Base-by-base conservation (phyloP, 1,140 invertebrate genomes). In the Paracyclopina nana region DNA sequence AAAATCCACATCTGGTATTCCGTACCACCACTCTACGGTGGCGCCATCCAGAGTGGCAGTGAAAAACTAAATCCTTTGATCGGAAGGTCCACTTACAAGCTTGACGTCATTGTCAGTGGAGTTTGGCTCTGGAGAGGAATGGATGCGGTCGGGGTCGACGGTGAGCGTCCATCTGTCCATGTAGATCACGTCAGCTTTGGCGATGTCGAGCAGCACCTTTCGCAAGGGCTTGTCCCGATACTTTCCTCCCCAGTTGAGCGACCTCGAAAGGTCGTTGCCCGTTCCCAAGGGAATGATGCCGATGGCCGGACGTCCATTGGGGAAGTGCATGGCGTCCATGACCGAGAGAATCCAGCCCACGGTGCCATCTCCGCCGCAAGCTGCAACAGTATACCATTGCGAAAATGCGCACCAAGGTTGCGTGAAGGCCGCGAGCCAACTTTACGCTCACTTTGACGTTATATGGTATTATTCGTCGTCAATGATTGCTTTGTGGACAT, bases 311-410 rank as follows among this genome's bases (percentile, higher is more conserved):
- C 29, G 11, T 12, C 12, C 29, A 5, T 12, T 24, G 24, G 45
- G 28, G 30, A 26, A 46, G 1, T 44, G 20, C 9, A 52, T 44
- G 11, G 5, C 18, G 22, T 52, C 50, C 25, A 52, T 27, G n/a
- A 42, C 50, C 16, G 50, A 52, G n/a, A 52, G 50, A 27, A 52
- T 40, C 50, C 50, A 52, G 18, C 50, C 50, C 31, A 52, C 50
- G 27, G 50, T 52, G 22, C 50, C 50, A 43, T 52, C 50, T 25
- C 50, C 50, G 11, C 50, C 50, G 26, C 50, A 52, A 12, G 34
- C 50, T 52, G 40, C n/a, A 52, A 46, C 3, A 46, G 4, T 8
- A 18, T 44, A 50, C 16, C 6, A 45, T 3, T 45, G n/a, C 30
- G n/a, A 31, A 31, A 31, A 31, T 31, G 30, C 9, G 30, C 30